Percentiles rank a stretch among this genome's conserved stretches.
phyloP scores from a whole-genome alignment of 2,888 invertebrate genomes.

The Andrena camellia region DNA sequence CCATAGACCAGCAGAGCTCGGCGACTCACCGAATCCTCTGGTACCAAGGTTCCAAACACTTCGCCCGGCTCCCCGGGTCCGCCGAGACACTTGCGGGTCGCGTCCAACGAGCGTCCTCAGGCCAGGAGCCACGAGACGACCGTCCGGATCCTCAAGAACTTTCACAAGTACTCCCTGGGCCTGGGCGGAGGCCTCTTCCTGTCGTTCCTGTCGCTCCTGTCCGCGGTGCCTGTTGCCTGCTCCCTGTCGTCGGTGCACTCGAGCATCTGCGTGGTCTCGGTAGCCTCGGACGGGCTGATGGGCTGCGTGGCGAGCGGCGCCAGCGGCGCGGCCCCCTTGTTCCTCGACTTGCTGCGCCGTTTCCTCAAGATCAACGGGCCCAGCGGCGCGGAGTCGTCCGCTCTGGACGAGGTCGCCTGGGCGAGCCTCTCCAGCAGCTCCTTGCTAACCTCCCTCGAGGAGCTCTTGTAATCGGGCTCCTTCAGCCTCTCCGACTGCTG shows the following conservation, averaged over 20 bases:
- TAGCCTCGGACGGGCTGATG: slow-evolving; percentile 86
- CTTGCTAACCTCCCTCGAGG: slow-evolving; percentile 79
- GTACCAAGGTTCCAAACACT: no score
- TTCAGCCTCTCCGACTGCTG: slow-evolving; percentile 66
- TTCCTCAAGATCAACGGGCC: slow-evolving; percentile 85
- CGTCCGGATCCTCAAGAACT: slow-evolving; percentile 66
- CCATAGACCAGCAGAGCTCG: not conserved
- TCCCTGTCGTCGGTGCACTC: slow-evolving; percentile 82
- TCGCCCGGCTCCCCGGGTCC: not conserved
- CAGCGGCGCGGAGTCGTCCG: slow-evolving; percentile 75
- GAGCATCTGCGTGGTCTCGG: slow-evolving; percentile 87
- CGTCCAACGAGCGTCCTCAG: slow-evolving; percentile 1
- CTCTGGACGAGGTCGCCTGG: slow-evolving; percentile 79
- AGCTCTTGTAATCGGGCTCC: slow-evolving; percentile 72
- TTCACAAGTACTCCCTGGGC: slow-evolving; percentile 84
- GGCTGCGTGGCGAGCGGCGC: slow-evolving; percentile 86
- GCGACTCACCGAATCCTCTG: not conserved
- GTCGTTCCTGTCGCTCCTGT: slow-evolving; percentile 73
- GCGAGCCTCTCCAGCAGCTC: slow-evolving; percentile 81
- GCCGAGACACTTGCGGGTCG: no score
- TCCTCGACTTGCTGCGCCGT: slow-evolving; percentile 88
- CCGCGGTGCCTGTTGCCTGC: slow-evolving; percentile 47
- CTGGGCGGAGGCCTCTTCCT: slow-evolving; percentile 83
- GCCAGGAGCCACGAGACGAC: slow-evolving; percentile 30
- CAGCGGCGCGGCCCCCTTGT: slow-evolving; percentile 85